Percentiles rank a stretch among this genome's conserved stretches.
phyloP scores from a whole-genome alignment of 2,113 vertebrate species.

The Sapayoa aenigma region DNA sequence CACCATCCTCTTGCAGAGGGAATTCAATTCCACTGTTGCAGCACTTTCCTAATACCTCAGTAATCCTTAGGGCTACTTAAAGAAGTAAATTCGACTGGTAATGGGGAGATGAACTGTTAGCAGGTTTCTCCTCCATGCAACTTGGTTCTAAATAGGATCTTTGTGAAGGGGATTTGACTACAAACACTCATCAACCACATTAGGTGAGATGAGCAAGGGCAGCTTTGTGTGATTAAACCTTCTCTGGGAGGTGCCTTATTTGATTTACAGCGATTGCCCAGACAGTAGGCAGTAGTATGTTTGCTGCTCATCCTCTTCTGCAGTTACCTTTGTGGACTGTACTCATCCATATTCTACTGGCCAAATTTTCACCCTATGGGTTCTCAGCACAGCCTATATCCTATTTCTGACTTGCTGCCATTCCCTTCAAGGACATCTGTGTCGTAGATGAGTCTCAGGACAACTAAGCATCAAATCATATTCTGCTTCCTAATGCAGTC shows the following conservation, averaged over 20 bases:
- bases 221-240: background rate
- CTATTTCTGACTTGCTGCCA: background rate
- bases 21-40: background rate
- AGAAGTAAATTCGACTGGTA: background rate
- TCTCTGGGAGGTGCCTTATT: background rate
- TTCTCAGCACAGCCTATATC: background rate
- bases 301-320: background rate
- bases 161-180: background rate
- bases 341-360: background rate
- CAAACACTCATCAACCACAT: background rate
- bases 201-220: background rate
- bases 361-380: background rate
- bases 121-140: background rate
- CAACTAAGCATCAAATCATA: background rate
- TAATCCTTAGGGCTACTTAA: conserved; percentile 25
- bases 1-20: background rate
- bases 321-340: background rate
- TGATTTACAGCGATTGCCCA: background rate
- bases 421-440: background rate
- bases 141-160: conserved; percentile 11
- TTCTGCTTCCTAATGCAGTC: background rate
- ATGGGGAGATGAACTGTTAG: background rate
- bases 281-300: background rate
- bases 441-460: background rate
- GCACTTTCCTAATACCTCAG: background rate